These are phyloP conservation scores for Girardinichthys multiradiatus DNA, from an alignment of 2,113 vertebrate species.

Conservation along the genomic window DNA sequence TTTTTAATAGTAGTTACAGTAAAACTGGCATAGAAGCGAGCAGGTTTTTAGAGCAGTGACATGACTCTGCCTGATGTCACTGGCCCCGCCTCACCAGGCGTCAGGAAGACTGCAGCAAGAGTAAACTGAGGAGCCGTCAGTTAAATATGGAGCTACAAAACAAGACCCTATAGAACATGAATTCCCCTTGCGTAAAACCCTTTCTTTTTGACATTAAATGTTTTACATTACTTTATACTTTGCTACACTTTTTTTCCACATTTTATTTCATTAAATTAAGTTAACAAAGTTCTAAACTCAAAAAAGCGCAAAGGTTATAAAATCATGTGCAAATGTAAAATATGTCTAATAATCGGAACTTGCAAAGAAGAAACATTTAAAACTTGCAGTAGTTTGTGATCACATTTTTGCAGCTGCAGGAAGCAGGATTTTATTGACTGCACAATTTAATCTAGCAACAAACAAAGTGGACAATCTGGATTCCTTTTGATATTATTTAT, in stretches of 20 bases:
- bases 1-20: constrained; percentile 55
- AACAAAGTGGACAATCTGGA: constrained; percentile 8
- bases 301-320: background rate
- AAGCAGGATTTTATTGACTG: background rate
- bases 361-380: background rate
- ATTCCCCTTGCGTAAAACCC: background rate
- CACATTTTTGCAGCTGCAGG: background rate
- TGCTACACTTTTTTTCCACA: background rate
- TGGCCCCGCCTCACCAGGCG: constrained; percentile 53
- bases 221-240: background rate
- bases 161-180: constrained; percentile 28
- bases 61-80: constrained; percentile 65
- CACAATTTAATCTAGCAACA: background rate
- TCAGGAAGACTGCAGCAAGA: constrained; percentile 61
- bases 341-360: background rate
- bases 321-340: background rate
- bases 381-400: background rate
- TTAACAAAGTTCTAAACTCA: background rate
- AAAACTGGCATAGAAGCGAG: constrained; percentile 14
- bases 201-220: background rate
- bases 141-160: constrained; percentile 71
- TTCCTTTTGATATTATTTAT: constrained; percentile 2
- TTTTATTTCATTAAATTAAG: background rate
- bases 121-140: constrained; percentile 69
- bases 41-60: constrained; percentile 42